A percentile compares a stretch with the other conserved stretches of the same genome.
Evolutionary conservation across 1,140 invertebrate species (phyloP).

Genomic region (Holotrichia oblita): DNA sequence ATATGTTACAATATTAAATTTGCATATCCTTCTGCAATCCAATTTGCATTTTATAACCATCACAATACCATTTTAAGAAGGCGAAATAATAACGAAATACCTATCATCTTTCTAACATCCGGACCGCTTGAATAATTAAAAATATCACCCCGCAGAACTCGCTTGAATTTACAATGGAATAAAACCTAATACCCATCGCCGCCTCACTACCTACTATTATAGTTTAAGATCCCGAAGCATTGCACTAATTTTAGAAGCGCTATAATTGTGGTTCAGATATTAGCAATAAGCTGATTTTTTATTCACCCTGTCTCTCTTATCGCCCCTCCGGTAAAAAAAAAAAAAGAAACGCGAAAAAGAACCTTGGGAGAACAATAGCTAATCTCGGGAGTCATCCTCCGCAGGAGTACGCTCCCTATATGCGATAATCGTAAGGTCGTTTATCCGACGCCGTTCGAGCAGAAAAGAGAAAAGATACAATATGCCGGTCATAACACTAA

Average conservation of each 20-base stretch:
- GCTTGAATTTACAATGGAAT: constrained; percentile 24
- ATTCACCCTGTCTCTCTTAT: constrained; percentile 61
- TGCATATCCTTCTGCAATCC: too few species aligned
- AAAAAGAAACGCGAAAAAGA: constrained; percentile 41
- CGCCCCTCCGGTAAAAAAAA: constrained; percentile 49
- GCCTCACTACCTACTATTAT: not conserved
- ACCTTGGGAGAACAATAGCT: constrained; percentile 56
- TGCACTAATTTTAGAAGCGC: constrained; percentile 26
- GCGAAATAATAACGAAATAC: not conserved
- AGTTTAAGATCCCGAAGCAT: constrained; percentile 28
- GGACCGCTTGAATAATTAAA: constrained; percentile 1
- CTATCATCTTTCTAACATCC: not conserved
- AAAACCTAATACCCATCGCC: constrained; percentile 27
- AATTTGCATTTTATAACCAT: too few species aligned
- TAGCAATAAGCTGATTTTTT: constrained; percentile 63
- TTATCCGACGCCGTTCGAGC: constrained; percentile 18
- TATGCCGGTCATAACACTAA: constrained; percentile 59
- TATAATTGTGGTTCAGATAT: constrained; percentile 49
- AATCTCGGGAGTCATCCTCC: constrained; percentile 51
- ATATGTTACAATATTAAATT: too few species aligned
- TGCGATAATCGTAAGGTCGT: not conserved
- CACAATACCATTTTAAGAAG: not conserved
- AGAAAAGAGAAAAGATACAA: constrained; percentile 52
- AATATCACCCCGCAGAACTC: not conserved
- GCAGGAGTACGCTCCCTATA: not conserved